These are phyloP conservation scores for Cuniculus paca DNA, from an alignment of 2,797 vertebrate genomes.

Conservation along the genomic window DNA sequence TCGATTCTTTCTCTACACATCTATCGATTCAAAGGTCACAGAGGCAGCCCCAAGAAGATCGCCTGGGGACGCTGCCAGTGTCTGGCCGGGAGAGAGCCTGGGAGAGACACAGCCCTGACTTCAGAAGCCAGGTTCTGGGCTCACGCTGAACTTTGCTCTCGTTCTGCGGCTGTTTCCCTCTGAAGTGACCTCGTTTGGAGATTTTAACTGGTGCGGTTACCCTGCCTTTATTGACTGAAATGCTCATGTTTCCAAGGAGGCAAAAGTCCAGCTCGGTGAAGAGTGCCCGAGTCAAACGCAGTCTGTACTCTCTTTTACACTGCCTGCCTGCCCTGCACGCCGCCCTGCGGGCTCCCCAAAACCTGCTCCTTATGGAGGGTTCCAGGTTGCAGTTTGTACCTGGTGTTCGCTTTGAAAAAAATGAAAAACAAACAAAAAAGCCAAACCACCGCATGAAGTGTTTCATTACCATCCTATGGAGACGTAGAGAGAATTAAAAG, in stretches of 20 bases:
- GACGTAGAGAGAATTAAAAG: neutral
- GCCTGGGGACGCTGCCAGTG: neutral
- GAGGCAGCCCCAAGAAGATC: neutral
- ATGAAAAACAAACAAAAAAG: neutral
- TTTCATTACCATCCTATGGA: neutral
- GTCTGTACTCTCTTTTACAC: fast-evolving
- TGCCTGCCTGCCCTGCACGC: neutral
- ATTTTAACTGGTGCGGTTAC: neutral
- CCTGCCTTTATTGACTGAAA: constrained; percentile 32
- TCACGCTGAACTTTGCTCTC: constrained; percentile 31
- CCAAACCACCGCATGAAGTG: too few relatives aligned
- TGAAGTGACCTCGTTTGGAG: neutral
- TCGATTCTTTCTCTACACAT: constrained; percentile 58
- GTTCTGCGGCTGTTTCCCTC: neutral
- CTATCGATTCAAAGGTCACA: neutral
- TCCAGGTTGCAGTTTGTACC: too few relatives aligned
- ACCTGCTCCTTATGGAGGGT: neutral
- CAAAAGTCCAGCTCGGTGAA: constrained; percentile 47
- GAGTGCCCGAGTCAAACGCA: neutral
- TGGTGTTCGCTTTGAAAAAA: neutral
- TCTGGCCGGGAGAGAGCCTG: too few relatives aligned
- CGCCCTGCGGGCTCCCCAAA: too few relatives aligned
- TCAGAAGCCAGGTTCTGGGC: neutral
- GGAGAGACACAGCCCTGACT: neutral
- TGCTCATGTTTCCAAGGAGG: neutral